Conservation (phyloP, 1,140 invertebrate species). For the Periplaneta americana region DNA sequence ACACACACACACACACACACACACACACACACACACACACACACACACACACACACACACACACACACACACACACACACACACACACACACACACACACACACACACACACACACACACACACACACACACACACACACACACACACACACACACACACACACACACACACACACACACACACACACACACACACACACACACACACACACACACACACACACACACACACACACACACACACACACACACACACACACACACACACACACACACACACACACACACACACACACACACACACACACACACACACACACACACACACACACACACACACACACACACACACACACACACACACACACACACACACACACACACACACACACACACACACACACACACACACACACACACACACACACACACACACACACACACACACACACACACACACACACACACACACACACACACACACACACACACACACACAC, state of each 20-base stretch:
- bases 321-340: neutral
- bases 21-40: conserved; percentile 13
- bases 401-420: conserved; percentile 12
- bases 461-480: conserved; percentile 16
- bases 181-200: conserved; percentile 16
- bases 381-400: conserved; percentile 11
- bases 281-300: conserved; percentile 16
- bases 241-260: conserved; percentile 16
- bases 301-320: conserved; percentile 4
- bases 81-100: conserved; percentile 16
- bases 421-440: conserved; percentile 16
- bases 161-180: conserved; percentile 16
- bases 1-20: conserved; percentile 11
- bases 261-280: conserved; percentile 16
- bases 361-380: conserved; percentile 11
- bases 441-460: conserved; percentile 16
- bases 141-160: conserved; percentile 16
- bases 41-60: conserved; percentile 16
- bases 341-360: conserved; percentile 11
- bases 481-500: conserved; percentile 16
- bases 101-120: conserved; percentile 16
- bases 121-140: conserved; percentile 16
- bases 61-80: conserved; percentile 16
- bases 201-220: conserved; percentile 16
- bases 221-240: conserved; percentile 16